A percentile compares a stretch with the other conserved stretches of the same genome.
phyloP scores from a whole-genome alignment of 1,140 invertebrate species.

The Tachypleus tridentatus region DNA sequence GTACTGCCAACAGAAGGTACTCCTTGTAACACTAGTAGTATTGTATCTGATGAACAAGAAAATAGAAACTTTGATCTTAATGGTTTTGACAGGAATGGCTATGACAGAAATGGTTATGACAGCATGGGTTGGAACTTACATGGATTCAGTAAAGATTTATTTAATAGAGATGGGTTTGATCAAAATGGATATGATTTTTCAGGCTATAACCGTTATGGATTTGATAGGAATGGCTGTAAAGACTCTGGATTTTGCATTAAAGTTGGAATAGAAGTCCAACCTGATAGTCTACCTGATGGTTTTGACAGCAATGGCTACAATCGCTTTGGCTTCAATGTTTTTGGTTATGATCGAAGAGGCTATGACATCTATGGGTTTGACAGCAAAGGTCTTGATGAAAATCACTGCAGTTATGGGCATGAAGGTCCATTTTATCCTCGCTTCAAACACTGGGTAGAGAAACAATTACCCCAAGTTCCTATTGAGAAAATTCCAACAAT shows the following conservation, averaged over 20 bases:
- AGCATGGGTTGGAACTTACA: constrained; percentile 11
- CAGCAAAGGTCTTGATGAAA: constrained; percentile 12
- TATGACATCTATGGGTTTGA: constrained; percentile 17
- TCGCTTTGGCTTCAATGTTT: constrained; percentile 7
- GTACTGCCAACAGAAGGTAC: constrained; percentile 11
- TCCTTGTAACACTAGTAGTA: constrained; percentile 8
- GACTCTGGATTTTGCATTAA: constrained; percentile 6
- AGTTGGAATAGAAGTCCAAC: background rate
- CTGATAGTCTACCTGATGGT: background rate
- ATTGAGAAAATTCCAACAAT: constrained; percentile 7
- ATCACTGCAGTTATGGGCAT: constrained; percentile 13
- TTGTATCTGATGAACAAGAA: background rate
- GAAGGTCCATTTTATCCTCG: constrained; percentile 17
- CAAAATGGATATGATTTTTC: constrained; percentile 9
- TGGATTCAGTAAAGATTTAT: constrained; percentile 15
- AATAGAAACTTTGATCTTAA: constrained; percentile 4
- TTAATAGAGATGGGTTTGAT: constrained; percentile 19
- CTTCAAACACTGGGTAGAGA: constrained; percentile 10
- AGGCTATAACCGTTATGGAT: constrained; percentile 17
- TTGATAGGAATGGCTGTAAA: constrained; percentile 14
- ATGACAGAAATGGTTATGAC: constrained; percentile 16
- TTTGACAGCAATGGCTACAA: constrained; percentile 9
- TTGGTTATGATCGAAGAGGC: constrained; percentile 15
- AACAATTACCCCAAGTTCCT: background rate
- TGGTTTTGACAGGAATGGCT: constrained; percentile 15